Conservation (phyloP, 2,797 vertebrate genomes). For the Euphonia xanthogaster region DNA sequence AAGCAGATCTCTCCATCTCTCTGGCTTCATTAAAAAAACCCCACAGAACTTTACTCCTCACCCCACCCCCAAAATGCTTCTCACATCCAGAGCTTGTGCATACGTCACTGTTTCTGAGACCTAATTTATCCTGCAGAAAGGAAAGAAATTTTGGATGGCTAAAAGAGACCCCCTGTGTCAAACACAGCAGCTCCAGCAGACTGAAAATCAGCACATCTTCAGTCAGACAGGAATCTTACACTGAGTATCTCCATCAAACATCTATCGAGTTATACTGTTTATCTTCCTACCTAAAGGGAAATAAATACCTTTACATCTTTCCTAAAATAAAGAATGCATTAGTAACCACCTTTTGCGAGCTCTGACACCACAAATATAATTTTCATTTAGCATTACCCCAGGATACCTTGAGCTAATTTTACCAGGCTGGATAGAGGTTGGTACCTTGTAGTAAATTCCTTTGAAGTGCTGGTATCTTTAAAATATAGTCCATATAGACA, state of each 20-base stretch:
- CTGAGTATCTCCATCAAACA: background rate
- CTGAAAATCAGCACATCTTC: background rate
- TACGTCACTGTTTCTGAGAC: constrained; percentile 32
- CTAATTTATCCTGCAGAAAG: constrained; percentile 47
- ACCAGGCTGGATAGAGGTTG: constrained; percentile 43
- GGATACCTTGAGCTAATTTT: constrained; percentile 69
- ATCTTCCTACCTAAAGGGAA: background rate
- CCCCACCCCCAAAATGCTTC: constrained; percentile 26
- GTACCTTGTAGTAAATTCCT: constrained; percentile 60
- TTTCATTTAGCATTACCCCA: constrained; percentile 65
- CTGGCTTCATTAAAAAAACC: constrained; percentile 66
- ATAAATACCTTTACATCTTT: background rate
- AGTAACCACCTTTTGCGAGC: background rate
- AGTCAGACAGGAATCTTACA: background rate
- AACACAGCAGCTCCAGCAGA: background rate
- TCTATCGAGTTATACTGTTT: background rate
- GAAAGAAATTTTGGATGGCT: constrained; percentile 11
- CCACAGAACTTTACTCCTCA: background rate
- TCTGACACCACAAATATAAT: background rate
- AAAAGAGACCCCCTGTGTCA: background rate
- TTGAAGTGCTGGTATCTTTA: constrained; percentile 73
- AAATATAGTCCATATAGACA: constrained; percentile 61
- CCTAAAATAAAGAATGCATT: background rate
- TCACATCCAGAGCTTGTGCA: constrained; percentile 25
- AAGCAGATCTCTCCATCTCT: constrained; percentile 79